Evolutionary conservation across 2,888 invertebrate species (phyloP).

Genomic region (Pardosa pseudoannulata): DNA sequence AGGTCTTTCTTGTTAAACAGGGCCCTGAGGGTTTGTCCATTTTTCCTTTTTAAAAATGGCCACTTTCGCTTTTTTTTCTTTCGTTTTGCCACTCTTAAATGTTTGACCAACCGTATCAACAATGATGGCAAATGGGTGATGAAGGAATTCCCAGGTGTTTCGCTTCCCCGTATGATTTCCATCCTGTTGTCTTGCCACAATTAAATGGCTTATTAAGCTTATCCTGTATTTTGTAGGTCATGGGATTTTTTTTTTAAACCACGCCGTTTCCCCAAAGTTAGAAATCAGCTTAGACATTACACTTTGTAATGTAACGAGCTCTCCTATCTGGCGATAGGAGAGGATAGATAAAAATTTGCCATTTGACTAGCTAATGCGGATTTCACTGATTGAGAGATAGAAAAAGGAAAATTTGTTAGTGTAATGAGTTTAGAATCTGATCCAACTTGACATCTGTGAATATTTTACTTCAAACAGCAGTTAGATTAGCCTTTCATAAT

Average conservation of each 20-base stretch:
- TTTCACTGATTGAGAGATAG: no score
- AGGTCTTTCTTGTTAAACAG: background rate
- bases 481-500: no score
- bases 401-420: no score
- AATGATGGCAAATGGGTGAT: background rate
- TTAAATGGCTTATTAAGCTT: background rate
- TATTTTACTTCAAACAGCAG: background rate
- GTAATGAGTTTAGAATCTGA: no score
- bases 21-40: background rate
- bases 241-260: background rate
- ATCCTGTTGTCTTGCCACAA: background rate
- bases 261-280: no score
- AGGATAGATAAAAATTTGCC: no score
- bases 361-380: no score
- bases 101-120: constrained; percentile 8
- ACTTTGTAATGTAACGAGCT: no score
- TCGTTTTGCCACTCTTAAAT: background rate
- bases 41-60: background rate
- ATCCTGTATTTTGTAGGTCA: background rate
- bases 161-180: background rate
- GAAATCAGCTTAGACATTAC: no score
- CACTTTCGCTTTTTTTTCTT: background rate
- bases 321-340: no score
- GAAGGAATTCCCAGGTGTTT: background rate
- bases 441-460: no score